Evolutionary conservation across 2,888 invertebrate genomes (phyloP).

Genomic region (Bombylius discolor): DNA sequence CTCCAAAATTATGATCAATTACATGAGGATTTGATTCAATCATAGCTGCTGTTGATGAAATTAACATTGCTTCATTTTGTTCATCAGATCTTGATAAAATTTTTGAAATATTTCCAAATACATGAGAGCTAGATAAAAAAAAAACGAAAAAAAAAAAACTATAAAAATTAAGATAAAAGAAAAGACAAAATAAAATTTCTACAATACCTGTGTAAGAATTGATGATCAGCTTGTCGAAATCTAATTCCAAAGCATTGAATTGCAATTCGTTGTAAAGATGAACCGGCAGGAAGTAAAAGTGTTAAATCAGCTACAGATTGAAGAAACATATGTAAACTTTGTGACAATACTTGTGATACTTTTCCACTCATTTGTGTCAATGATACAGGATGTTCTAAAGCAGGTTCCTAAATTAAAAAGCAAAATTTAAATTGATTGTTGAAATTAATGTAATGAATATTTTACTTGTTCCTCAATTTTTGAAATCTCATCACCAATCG

Average conservation of each 20-base stretch:
- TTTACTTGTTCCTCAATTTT: constrained; percentile 30
- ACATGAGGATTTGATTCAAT: constrained; percentile 25
- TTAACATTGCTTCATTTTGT: constrained; percentile 41
- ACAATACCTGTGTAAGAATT: constrained; percentile 63
- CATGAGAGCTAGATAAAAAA: constrained; percentile 52
- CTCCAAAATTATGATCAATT: constrained; percentile 22
- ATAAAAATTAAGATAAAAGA: too few species aligned
- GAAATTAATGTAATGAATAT: constrained; percentile 6
- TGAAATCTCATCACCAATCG: constrained; percentile 38
- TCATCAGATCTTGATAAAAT: constrained; percentile 88
- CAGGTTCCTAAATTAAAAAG: constrained; percentile 33
- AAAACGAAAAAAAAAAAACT: neutral
- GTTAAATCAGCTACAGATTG: constrained; percentile 89
- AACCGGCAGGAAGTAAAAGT: constrained; percentile 73
- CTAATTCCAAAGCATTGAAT: constrained; percentile 87
- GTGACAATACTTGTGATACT: constrained; percentile 51
- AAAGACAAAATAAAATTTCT: neutral
- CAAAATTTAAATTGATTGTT: neutral
- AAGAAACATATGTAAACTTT: constrained; percentile 70
- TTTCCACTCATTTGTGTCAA: constrained; percentile 65
- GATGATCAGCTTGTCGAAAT: constrained; percentile 78
- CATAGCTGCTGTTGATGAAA: constrained; percentile 26
- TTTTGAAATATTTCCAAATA: constrained; percentile 92
- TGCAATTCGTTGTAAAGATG: constrained; percentile 80
- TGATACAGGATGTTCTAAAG: constrained; percentile 59